A percentile compares a stretch with the other conserved stretches of the same genome.
Conservation (phyloP, 2,888 invertebrate genomes). For the Arrhopalites spinosus region DNA sequence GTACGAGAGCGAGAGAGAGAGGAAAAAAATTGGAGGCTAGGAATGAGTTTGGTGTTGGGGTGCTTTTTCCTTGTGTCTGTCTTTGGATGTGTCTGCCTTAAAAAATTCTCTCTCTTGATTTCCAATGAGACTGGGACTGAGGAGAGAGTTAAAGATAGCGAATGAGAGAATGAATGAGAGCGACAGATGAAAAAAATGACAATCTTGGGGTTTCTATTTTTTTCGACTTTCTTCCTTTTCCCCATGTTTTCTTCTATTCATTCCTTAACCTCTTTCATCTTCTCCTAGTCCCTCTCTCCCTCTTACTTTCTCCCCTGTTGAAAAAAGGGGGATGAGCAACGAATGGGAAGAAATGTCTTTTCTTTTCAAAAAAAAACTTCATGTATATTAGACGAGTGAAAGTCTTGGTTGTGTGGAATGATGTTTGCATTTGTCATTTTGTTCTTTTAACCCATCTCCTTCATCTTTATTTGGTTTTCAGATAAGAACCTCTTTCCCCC, state of each 20-base stretch:
- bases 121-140: constrained; percentile 35
- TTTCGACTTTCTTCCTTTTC: background rate
- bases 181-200: constrained; percentile 36
- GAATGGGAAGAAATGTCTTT: constrained; percentile 12
- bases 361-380: background rate
- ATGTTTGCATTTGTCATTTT: constrained; percentile 40
- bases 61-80: too few relatives aligned
- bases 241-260: background rate
- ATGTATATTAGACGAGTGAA: background rate
- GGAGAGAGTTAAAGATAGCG: constrained; percentile 14
- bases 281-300: background rate
- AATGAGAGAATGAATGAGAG: constrained; percentile 19
- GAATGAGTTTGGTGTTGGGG: background rate
- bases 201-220: constrained; percentile 23
- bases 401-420: background rate
- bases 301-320: background rate
- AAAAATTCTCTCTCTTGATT: constrained; percentile 19
- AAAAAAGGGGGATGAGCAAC: constrained; percentile 6
- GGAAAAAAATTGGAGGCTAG: constrained; percentile 7
- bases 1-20: constrained; percentile 11
- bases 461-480: constrained; percentile 25
- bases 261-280: constrained; percentile 16
- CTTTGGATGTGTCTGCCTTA: too few relatives aligned
- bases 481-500: constrained; percentile 2
- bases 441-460: constrained; percentile 22